Conservation (phyloP, 30 jellyfish, hydroid and myxozoan genomes). For the Aurelia aurita complex sp. Pacific region DNA sequence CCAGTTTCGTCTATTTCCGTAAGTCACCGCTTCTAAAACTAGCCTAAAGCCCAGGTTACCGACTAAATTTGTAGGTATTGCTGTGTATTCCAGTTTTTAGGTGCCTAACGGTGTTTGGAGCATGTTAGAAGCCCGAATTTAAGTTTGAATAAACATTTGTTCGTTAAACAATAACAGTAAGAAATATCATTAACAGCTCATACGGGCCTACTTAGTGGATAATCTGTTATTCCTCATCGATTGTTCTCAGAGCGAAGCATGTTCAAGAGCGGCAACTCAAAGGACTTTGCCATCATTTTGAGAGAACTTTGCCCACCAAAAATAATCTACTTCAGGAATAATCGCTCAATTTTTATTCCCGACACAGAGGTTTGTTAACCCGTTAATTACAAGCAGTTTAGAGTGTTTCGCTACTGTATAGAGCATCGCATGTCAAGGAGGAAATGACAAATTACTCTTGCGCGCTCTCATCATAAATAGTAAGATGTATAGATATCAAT, state of each 20-base stretch:
- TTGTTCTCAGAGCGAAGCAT: constrained; percentile 57
- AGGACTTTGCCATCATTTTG: constrained; percentile 46
- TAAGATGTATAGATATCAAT: constrained; percentile 4
- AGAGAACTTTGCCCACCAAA: constrained; percentile 67
- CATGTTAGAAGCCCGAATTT: not conserved
- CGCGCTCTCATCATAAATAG: constrained; percentile 2
- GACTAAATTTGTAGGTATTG: no score
- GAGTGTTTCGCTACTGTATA: not conserved
- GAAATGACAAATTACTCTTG: not conserved
- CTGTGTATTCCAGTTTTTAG: no score
- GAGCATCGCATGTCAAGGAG: not conserved
- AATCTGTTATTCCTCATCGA: constrained; percentile 69
- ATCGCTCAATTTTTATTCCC: constrained; percentile 48
- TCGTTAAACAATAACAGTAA: constrained; percentile 69
- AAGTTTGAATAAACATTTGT: constrained; percentile 76
- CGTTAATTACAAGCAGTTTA: constrained; percentile 23
- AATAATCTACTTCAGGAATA: constrained; percentile 44
- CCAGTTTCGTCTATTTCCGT: not conserved
- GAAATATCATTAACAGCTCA: constrained; percentile 89
- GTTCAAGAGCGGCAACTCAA: constrained; percentile 68
- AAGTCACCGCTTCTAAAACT: not conserved
- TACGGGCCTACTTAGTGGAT: constrained; percentile 73
- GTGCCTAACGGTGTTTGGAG: not conserved
- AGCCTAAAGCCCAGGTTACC: no score
- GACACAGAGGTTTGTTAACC: constrained; percentile 31